Evolutionary conservation across 2,113 vertebrate genomes (phyloP).

Genomic region (Crypturellus undulatus): DNA sequence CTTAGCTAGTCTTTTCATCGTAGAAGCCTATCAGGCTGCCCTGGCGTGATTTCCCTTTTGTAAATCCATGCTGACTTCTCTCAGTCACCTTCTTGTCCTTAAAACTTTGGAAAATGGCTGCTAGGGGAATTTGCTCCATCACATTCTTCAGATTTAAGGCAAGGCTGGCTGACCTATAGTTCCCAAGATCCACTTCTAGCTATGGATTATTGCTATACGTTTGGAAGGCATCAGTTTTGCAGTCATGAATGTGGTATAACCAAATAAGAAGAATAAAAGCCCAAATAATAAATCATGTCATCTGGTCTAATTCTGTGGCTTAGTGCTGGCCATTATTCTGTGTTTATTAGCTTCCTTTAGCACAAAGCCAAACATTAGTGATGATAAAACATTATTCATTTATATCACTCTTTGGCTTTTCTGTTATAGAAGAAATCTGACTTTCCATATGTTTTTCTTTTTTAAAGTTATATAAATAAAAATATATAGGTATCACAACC

Average conservation of each 20-base stretch:
- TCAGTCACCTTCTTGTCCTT: neutral
- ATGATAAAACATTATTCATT: neutral
- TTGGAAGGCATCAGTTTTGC: neutral
- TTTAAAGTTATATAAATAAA: neutral
- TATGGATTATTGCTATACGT: neutral
- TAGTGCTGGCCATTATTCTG: neutral
- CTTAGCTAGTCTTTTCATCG: neutral
- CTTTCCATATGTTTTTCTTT: neutral
- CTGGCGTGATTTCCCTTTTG: neutral
- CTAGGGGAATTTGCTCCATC: neutral
- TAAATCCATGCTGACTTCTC: neutral
- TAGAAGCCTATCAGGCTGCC: neutral
- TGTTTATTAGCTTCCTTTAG: neutral
- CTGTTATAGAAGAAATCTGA: neutral
- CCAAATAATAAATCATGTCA: neutral
- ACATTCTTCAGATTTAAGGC: neutral
- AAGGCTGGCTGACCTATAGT: neutral
- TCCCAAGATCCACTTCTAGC: neutral
- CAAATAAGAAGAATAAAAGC: neutral
- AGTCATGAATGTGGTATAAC: neutral
- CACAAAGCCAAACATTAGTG: neutral
- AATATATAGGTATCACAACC: accelerated
- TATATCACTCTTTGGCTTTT: neutral
- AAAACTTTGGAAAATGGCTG: neutral
- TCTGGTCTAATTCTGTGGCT: neutral